These are phyloP conservation scores for Papilio demoleus DNA, from an alignment of 2,888 invertebrate species.

Conservation along the genomic window DNA sequence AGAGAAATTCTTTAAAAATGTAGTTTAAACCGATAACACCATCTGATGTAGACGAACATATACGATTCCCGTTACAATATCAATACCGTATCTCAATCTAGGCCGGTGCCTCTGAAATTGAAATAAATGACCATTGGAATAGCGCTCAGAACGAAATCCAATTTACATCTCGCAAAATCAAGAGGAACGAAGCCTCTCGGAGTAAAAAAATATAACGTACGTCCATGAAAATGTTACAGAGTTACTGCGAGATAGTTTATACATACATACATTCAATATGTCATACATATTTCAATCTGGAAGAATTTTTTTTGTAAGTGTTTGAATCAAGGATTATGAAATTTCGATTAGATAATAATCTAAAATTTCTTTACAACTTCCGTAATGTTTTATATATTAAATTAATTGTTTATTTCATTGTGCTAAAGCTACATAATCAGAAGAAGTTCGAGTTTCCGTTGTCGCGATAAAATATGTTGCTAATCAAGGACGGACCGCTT, in stretches of 20 bases:
- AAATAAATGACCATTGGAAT: slow-evolving; percentile 72
- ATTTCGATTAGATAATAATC: no score
- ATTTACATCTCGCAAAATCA: slow-evolving; percentile 70
- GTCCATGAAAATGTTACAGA: not conserved
- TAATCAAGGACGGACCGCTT: no score
- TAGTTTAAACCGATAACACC: not conserved
- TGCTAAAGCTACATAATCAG: no score
- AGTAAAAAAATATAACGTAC: slow-evolving; percentile 3
- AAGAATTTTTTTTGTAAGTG: no score
- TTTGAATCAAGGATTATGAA: no score
- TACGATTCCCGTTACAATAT: slow-evolving; percentile 22
- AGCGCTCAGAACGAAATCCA: slow-evolving; percentile 72
- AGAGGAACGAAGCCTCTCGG: slow-evolving; percentile 50
- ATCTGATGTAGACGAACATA: slow-evolving; percentile 17
- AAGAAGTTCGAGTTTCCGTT: no score
- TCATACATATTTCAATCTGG: no score
- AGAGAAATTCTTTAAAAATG: not conserved
- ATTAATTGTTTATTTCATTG: no score
- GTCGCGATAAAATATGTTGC: no score
- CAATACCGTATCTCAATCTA: slow-evolving; percentile 54
- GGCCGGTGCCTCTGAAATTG: slow-evolving; percentile 55
- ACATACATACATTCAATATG: no score
- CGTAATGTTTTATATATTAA: no score
- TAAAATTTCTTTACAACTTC: no score
- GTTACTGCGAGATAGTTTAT: not conserved